Conservation (phyloP, 2,113 vertebrate genomes). For the Vombatus ursinus region DNA sequence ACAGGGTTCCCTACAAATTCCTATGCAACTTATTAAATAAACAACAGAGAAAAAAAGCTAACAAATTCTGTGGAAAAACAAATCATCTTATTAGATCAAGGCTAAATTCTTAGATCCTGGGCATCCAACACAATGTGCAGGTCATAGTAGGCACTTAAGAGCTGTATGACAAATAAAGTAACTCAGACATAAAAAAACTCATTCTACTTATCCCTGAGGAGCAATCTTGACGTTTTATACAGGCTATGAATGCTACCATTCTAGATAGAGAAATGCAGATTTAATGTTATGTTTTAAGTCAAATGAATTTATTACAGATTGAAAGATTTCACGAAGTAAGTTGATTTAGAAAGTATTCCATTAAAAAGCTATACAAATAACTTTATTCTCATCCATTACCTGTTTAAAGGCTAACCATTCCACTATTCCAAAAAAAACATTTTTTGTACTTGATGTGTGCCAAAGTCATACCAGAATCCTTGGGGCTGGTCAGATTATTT, state of each 20-base stretch:
- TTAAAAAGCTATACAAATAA: constrained; percentile 12
- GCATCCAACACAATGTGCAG: not conserved
- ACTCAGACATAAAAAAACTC: not conserved
- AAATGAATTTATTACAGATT: not conserved
- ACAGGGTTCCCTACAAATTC: not conserved
- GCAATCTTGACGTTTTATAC: too few species aligned
- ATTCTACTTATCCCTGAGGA: not conserved
- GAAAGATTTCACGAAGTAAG: not conserved
- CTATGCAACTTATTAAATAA: not conserved
- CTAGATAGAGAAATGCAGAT: too few species aligned
- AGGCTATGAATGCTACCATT: not conserved
- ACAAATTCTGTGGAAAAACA: not conserved
- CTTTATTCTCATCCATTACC: not conserved
- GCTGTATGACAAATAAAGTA: not conserved
- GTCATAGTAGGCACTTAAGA: not conserved
- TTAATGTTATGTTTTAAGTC: too few species aligned
- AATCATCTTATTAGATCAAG: not conserved
- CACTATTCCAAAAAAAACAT: constrained; percentile 4
- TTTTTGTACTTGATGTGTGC: not conserved
- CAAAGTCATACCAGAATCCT: constrained; percentile 28
- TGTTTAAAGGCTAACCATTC: not conserved
- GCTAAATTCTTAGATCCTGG: not conserved
- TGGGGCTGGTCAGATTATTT: constrained; percentile 37
- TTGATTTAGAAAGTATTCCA: constrained; percentile 44
- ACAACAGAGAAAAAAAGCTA: not conserved